phyloP scores from a whole-genome alignment of 1,140 invertebrate genomes.

The Pristionchus pacificus region DNA sequence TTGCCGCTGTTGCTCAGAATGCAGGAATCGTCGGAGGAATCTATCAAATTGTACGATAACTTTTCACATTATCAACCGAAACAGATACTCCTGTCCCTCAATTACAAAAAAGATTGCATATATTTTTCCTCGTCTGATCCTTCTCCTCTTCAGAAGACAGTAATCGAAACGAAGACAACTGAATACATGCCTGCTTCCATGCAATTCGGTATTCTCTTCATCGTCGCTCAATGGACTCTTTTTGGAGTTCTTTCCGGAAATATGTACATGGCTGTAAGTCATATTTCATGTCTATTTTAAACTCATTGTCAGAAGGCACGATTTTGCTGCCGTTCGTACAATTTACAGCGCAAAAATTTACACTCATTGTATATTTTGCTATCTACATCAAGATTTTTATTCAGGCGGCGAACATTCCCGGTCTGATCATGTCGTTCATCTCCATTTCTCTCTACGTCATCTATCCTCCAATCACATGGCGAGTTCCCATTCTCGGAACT shows the following conservation, averaged over 20 bases:
- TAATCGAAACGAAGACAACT: background rate
- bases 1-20: background rate
- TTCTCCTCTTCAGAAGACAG: background rate
- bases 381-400: background rate
- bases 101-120: background rate
- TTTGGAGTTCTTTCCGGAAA: background rate
- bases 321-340: no score
- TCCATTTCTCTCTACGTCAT: conserved; percentile 48
- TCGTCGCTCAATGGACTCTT: background rate
- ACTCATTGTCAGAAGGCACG: no score
- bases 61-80: background rate
- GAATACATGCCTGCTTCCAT: background rate
- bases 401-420: background rate
- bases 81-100: background rate
- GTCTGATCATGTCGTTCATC: conserved; percentile 43
- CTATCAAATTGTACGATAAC: background rate
- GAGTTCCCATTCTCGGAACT: conserved; percentile 49
- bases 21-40: background rate
- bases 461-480: conserved; percentile 56
- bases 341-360: no score
- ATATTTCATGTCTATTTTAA: background rate
- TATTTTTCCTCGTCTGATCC: no score
- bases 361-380: no score
- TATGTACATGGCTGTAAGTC: background rate
- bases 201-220: background rate